phyloP scores from a whole-genome alignment of 2,888 invertebrate species.

The Neoaliturus tenellus region DNA sequence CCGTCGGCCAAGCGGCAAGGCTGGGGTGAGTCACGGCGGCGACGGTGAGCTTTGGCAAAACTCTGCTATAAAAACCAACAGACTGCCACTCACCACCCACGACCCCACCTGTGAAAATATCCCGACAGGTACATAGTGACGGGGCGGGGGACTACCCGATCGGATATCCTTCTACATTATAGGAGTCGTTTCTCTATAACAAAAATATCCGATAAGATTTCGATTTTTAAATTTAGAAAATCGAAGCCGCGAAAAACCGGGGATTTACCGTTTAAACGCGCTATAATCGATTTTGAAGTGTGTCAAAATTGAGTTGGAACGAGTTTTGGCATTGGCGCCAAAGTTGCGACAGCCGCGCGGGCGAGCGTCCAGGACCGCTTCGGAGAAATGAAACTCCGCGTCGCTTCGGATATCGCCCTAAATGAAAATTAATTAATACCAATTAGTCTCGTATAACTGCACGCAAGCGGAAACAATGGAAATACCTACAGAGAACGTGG shows the following conservation, averaged over 20 bases:
- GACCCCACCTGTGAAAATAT: not conserved
- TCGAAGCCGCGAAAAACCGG: not conserved
- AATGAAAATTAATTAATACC: not conserved
- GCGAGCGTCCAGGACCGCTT: not conserved
- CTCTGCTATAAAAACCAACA: not conserved
- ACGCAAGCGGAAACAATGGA: too few species aligned
- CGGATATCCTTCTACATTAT: too few species aligned
- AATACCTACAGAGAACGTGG: too few species aligned
- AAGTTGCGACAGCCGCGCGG: conserved; percentile 2
- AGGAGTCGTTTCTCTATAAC: too few species aligned
- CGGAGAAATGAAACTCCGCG: not conserved
- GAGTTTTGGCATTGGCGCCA: conserved; percentile 4
- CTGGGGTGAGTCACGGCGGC: not conserved
- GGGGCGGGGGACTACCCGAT: too few species aligned
- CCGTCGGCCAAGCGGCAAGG: not conserved
- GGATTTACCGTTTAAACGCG: not conserved
- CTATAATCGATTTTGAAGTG: conserved; percentile 17
- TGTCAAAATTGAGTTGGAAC: conserved; percentile 33
- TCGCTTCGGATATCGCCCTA: not conserved
- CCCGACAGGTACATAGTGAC: too few species aligned
- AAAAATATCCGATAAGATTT: too few species aligned
- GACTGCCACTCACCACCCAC: not conserved
- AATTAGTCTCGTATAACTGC: not conserved
- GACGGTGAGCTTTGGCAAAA: conserved; percentile 3
- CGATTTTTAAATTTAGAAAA: not conserved